Percentiles rank a stretch among this genome's conserved stretches.
phyloP scores from a whole-genome alignment of 1,140 invertebrate species.

The Magallana gigas region DNA sequence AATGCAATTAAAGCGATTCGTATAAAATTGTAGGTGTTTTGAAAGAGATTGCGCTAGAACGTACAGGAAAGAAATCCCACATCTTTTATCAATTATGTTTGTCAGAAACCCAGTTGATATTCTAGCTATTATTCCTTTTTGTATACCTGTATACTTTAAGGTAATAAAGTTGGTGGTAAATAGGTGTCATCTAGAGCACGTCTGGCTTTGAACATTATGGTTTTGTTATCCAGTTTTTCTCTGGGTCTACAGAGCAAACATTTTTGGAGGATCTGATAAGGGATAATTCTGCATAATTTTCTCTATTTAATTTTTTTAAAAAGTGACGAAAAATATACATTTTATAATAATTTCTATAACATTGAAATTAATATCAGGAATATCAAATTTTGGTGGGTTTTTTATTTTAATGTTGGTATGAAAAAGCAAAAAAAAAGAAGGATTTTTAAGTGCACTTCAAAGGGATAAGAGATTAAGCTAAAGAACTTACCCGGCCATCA shows the following conservation, averaged over 20 bases:
- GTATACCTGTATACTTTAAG: not conserved
- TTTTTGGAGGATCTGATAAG: not conserved
- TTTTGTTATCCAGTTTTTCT: not conserved
- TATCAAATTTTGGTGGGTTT: too few species aligned
- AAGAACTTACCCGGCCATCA: too few species aligned
- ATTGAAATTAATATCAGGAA: too few species aligned
- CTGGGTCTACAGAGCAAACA: not conserved
- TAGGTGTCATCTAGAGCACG: conserved; percentile 24
- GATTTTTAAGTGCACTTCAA: too few species aligned
- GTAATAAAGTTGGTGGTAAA: conserved; percentile 13
- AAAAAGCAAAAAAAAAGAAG: too few species aligned
- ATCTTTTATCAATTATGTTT: conserved; percentile 26
- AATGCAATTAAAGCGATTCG: not conserved
- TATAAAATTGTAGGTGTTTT: not conserved
- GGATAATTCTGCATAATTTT: not conserved
- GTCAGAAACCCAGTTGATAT: not conserved
- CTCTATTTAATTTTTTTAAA: not conserved
- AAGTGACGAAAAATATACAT: not conserved
- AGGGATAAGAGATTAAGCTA: too few species aligned
- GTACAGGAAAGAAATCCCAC: not conserved
- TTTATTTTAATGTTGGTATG: too few species aligned
- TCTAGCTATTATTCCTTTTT: conserved; percentile 5
- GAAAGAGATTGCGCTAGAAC: not conserved
- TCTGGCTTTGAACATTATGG: not conserved
- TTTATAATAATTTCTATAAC: not conserved